These are phyloP conservation scores for Danionella dracula DNA, from an alignment of 2,797 vertebrate species.

Conservation along the genomic window DNA sequence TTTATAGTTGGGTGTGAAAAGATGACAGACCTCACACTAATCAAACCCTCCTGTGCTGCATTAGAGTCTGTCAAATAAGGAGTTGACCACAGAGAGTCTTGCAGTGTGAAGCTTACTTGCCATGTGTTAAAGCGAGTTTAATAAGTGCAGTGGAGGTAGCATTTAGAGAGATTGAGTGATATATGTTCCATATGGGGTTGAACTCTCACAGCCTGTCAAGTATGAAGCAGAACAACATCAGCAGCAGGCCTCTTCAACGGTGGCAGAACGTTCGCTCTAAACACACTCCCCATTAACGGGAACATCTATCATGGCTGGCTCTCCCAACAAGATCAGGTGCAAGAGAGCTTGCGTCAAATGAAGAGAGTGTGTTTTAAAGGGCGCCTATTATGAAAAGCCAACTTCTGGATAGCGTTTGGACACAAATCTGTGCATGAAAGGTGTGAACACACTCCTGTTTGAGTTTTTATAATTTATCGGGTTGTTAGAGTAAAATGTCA, in stretches of 20 bases:
- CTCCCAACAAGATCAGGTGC: constrained; percentile 1
- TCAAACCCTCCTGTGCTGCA: constrained; percentile 21
- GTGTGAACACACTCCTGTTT: no score
- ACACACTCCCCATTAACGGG: constrained; percentile 20
- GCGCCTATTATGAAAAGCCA: no score
- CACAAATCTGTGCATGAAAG: no score
- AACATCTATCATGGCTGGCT: constrained; percentile 9
- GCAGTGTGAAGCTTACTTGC: constrained; percentile 15
- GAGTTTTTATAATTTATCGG: no score
- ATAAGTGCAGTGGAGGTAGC: constrained; percentile 26
- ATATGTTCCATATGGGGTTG: constrained; percentile 31
- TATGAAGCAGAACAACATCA: constrained; percentile 17
- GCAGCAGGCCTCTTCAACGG: constrained; percentile 7
- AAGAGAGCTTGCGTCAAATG: no score
- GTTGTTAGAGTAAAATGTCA: no score
- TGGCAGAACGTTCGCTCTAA: constrained; percentile 18
- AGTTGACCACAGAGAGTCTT: constrained; percentile 1
- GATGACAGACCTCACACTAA: constrained; percentile 2
- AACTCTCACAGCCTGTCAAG: constrained; percentile 20
- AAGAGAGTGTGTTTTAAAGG: no score
- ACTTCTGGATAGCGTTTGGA: no score
- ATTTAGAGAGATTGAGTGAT: constrained; percentile 34
- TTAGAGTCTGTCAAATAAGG: constrained; percentile 1
- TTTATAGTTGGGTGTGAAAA: background rate
- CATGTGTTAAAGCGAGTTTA: constrained; percentile 31